Percentiles rank a stretch among this genome's conserved stretches.
Conservation (phyloP, 2,113 vertebrate genomes). For the Centropus unirufus region DNA sequence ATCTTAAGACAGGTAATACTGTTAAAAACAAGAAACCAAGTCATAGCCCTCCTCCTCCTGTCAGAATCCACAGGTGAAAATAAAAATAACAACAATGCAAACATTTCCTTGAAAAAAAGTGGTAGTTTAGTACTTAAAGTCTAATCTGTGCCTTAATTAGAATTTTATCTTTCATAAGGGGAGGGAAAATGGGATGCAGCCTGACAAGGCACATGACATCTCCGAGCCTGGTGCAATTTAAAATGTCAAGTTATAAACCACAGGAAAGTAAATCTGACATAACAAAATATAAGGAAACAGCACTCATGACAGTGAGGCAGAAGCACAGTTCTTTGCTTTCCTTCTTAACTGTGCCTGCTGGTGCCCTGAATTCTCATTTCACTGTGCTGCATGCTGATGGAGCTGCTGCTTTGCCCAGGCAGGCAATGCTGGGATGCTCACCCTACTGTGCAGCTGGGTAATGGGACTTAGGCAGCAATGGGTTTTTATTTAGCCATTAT, state of each 20-base stretch:
- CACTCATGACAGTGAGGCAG: rapidly evolving
- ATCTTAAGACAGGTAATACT: background rate
- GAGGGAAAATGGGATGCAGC: background rate
- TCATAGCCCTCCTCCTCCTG: background rate
- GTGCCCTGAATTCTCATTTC: rapidly evolving
- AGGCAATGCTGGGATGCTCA: background rate
- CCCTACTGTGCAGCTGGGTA: background rate
- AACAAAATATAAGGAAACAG: background rate
- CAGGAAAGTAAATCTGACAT: background rate
- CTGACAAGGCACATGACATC: background rate
- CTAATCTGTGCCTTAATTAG: background rate
- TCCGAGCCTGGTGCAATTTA: background rate
- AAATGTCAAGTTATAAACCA: background rate
- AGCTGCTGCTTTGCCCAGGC: background rate
- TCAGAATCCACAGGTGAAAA: rapidly evolving
- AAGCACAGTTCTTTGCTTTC: too few species aligned
- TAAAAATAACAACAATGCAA: background rate
- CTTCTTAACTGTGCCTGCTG: rapidly evolving
- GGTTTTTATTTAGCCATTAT: background rate
- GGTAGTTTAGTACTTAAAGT: constrained; percentile 15
- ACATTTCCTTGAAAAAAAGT: background rate
- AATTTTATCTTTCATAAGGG: background rate
- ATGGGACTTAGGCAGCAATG: background rate
- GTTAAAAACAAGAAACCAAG: background rate
- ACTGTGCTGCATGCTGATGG: rapidly evolving